Base-by-base conservation (phyloP, 1,140 invertebrate genomes). In the Coenobita brevimanus region DNA sequence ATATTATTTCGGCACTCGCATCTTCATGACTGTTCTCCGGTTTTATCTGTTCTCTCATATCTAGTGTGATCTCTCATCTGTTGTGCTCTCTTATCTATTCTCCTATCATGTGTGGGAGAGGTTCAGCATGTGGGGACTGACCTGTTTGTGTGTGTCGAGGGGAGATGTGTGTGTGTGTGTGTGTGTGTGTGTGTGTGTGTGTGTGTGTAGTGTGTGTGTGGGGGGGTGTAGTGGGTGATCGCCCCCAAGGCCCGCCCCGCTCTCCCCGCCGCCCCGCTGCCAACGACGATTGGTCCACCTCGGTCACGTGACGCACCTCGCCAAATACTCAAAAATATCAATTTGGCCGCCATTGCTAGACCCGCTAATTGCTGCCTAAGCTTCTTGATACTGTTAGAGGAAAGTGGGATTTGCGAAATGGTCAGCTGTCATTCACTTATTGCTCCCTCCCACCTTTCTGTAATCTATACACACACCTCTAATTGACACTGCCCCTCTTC, bases 311-410 rank as follows among this genome's bases (percentile, higher is more conserved):
- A 87, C 85, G 50, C 75, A 43, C 54, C 85, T n/a, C 85, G 64
- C 76, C 76, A 87, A 87, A 87, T 87, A 87, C 85, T 87, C 85
- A 87, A 87, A 87, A 81, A 87, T 87, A 87, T 87, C 78, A 71
- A 67, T 13, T 62, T 41, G 13, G 41, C 85, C 85, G 85, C 85
- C 85, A 87, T 79, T 87, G 85, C 76, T 76, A 81, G 69, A 50
- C 62, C 50, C 80, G 75, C 33, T 71, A 76, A 81, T 87, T 87
- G 85, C 71, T 71, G 71, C 38, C 46, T 76, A 54, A 36, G 60
- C 43, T 30, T 17, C 62, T 36, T 6, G 76, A 73, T 71, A 60
- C 46, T 46, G 24, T 43, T 87, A 71, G 57, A 62, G 76, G 80
- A 76, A 76, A 80, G 43, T 43, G 30, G 41, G n/a, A 41, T 3